These are phyloP conservation scores for Ectemnius lituratus DNA, from an alignment of 2,888 invertebrate genomes.

Conservation along the genomic window DNA sequence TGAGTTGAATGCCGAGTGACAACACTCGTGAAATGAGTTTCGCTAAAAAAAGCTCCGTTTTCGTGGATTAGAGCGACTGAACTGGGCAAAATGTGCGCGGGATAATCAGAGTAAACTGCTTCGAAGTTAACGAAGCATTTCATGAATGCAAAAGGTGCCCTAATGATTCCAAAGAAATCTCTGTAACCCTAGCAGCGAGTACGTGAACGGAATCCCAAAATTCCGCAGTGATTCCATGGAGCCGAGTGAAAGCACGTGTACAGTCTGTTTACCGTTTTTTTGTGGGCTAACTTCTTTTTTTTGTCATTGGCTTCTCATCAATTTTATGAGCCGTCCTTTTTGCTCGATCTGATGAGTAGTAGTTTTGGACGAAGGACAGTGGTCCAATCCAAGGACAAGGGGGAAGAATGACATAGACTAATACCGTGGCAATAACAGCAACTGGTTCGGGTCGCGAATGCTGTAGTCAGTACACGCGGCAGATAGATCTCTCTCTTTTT, in stretches of 20 bases:
- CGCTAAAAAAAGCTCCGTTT: too few species aligned
- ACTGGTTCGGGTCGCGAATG: background rate
- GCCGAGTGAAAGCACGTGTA: too few species aligned
- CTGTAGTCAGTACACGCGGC: background rate
- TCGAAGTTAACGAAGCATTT: background rate
- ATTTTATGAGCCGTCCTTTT: conserved; percentile 16
- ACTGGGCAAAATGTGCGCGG: too few species aligned
- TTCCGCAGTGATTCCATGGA: too few species aligned
- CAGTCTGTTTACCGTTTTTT: background rate
- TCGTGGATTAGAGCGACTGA: too few species aligned
- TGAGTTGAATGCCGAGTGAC: background rate
- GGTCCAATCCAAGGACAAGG: too few species aligned
- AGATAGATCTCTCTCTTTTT: too few species aligned
- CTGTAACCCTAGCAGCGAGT: too few species aligned
- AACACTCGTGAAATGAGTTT: background rate
- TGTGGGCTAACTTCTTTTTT: background rate
- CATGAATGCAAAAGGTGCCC: background rate
- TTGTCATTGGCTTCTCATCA: background rate
- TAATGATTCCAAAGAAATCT: too few species aligned
- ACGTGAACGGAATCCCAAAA: too few species aligned
- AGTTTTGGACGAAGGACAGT: too few species aligned
- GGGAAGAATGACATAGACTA: too few species aligned
- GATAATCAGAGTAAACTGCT: background rate
- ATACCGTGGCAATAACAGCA: background rate
- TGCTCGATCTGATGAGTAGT: background rate